Percentiles rank a stretch among this genome's conserved stretches.
Conservation (phyloP, 2,113 vertebrate genomes). For the Pycnonotus jocosus region DNA sequence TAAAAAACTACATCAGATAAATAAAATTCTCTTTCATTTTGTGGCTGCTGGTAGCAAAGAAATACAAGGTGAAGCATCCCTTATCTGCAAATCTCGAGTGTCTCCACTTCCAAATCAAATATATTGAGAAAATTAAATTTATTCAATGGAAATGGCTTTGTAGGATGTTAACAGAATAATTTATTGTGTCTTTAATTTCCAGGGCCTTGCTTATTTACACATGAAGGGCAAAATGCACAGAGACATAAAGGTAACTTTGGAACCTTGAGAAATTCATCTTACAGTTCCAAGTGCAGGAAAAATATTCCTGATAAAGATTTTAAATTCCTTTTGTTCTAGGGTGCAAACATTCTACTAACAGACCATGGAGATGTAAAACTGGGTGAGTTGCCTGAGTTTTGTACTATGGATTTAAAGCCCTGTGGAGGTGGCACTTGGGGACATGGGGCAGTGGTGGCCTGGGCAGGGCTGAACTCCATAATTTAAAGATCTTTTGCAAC, state of each 20-base stretch:
- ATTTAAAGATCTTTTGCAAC: neutral
- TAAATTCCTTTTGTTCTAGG: conserved; percentile 68
- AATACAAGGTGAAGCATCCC: neutral
- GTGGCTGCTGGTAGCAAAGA: neutral
- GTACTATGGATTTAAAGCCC: rapidly evolving
- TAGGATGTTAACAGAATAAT: neutral
- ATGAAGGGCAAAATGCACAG: conserved; percentile 97
- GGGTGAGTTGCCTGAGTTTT: conserved; percentile 74
- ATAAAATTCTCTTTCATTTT: neutral
- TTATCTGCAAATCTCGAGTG: neutral
- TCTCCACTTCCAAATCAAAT: neutral
- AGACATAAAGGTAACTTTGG: conserved; percentile 91
- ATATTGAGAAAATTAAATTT: neutral
- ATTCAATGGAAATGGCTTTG: neutral
- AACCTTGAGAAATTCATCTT: neutral
- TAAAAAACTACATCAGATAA: neutral
- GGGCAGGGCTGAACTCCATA: neutral
- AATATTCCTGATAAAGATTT: neutral
- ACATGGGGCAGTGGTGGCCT: no score
- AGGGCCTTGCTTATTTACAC: conserved; percentile 97
- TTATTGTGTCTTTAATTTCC: neutral
- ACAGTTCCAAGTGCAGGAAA: neutral
- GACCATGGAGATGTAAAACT: conserved; percentile 96
- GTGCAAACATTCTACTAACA: conserved; percentile 94
- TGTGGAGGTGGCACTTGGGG: neutral